Base-by-base conservation (phyloP, 2,888 invertebrate genomes). In the Lasioglossum figueresi region DNA sequence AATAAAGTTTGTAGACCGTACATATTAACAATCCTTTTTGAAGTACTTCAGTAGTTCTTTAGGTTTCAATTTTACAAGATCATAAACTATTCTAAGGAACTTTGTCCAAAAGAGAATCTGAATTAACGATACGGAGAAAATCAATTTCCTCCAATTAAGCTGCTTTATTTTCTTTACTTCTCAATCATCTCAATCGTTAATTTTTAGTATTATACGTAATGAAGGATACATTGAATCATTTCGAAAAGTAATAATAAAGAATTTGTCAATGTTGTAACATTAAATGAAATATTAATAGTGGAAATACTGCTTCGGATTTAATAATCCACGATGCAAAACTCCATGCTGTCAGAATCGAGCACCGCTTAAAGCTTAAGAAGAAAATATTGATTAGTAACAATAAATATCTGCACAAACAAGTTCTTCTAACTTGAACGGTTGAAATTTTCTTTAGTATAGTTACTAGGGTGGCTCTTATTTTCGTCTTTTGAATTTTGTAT, bases 1-100 rank as follows among this genome's bases (percentile, higher is more conserved):
- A 84, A 75, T 63, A 43, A 75, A 78, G 16, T 52, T 37, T 48
- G 14, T 43, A 34, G 6, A 45, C 45, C 16, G 2, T n/a, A 31
- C 8, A 14, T 31, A 27, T 68, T 68, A n/a, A 76, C 43, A 27
- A 72, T 43, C 10, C 12, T 12, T 27, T n/a, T 71, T 83, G 31
- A 59, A 80, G 34, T 40, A 37, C 12, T 70, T 40, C 10, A n/a
- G n/a, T 70, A 27, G 59, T 63, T 63, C n/a, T 31, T 3, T 63
- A 63, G 27, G 5, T 63, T 27, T 16, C 16, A 31, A 63, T 43
- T 43, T 43, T 14, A 43, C 43, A 16, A 31, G 34, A 19, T 31
- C 19, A 63, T 8, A 19, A 63, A 59, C 10, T 59, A 4, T 59
- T 59, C 14, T 27, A 59, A 16, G 19, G 8, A 31, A 19, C 31